Conservation (phyloP, 2,797 vertebrate genomes). For the Miichthys miiuy region DNA sequence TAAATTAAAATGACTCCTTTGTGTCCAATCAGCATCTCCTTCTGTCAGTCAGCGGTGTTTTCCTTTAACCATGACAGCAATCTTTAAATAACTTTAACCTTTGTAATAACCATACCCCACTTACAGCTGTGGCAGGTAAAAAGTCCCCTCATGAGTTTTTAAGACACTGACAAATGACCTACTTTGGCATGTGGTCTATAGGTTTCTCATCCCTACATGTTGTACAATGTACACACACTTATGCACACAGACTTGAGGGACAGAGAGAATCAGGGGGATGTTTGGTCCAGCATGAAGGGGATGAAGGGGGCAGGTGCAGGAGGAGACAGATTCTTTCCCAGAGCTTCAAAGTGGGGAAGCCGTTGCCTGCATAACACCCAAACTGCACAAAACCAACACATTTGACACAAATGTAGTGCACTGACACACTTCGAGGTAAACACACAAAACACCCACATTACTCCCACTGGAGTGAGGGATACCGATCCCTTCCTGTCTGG, state of each 20-base stretch:
- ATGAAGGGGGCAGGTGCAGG: conserved; percentile 60
- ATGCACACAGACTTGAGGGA: conserved; percentile 16
- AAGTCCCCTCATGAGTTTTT: conserved; percentile 26
- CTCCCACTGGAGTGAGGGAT: conserved; percentile 53
- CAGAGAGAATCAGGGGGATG: conserved; percentile 24
- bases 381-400: conserved; percentile 61
- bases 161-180: conserved; percentile 36
- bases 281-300: conserved; percentile 25
- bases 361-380: conserved; percentile 40
- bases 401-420: conserved; percentile 43
- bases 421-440: conserved; percentile 34
- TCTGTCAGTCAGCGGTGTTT: conserved; percentile 29
- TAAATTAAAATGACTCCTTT: not conserved
- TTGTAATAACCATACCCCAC: conserved; percentile 31
- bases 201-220: conserved; percentile 14
- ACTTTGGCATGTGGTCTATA: conserved; percentile 32
- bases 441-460: conserved; percentile 58
- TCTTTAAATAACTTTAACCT: conserved; percentile 30
- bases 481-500: conserved; percentile 69
- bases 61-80: conserved; percentile 11
- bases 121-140: conserved; percentile 21
- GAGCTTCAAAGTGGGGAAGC: conserved; percentile 59
- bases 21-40: conserved; percentile 8
- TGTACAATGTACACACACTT: not conserved
- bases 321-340: conserved; percentile 50